A percentile compares a stretch with the other conserved stretches of the same genome.
Conservation (phyloP, 30 jellyfish, hydroid and myxozoan genomes). For the Cassiopea andromeda region DNA sequence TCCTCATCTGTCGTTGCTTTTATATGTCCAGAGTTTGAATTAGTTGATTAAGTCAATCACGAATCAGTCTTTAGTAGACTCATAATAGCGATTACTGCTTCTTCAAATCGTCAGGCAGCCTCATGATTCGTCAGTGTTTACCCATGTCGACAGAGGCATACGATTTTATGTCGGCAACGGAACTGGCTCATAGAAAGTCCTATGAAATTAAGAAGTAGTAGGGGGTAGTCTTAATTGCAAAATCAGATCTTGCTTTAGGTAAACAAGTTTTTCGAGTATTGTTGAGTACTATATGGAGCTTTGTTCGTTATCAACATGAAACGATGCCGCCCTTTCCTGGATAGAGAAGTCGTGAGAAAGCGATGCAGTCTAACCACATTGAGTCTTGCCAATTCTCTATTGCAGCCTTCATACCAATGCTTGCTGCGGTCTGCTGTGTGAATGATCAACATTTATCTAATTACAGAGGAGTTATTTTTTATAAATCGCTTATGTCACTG, state of each 20-base stretch:
- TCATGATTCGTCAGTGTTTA: neutral
- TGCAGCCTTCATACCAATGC: neutral
- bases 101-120: neutral
- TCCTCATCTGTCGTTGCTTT: too few relatives aligned
- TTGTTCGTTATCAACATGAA: neutral
- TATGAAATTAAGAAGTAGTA: neutral
- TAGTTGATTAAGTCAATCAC: neutral
- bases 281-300: neutral
- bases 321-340: conserved; percentile 2
- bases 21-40: too few relatives aligned
- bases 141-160: neutral
- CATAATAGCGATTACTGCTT: neutral
- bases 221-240: conserved; percentile 17
- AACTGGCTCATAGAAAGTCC: neutral
- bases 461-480: too few relatives aligned
- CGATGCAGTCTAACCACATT: neutral
- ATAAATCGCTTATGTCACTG: too few relatives aligned
- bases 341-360: neutral
- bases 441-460: neutral
- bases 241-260: conserved; percentile 13
- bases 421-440: neutral
- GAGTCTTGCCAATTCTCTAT: neutral
- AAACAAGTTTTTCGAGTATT: neutral
- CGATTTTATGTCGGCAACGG: conserved; percentile 11
- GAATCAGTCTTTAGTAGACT: neutral